Evolutionary conservation across 2,888 invertebrate species (phyloP).

Genomic region (Clepsis dumicolana): DNA sequence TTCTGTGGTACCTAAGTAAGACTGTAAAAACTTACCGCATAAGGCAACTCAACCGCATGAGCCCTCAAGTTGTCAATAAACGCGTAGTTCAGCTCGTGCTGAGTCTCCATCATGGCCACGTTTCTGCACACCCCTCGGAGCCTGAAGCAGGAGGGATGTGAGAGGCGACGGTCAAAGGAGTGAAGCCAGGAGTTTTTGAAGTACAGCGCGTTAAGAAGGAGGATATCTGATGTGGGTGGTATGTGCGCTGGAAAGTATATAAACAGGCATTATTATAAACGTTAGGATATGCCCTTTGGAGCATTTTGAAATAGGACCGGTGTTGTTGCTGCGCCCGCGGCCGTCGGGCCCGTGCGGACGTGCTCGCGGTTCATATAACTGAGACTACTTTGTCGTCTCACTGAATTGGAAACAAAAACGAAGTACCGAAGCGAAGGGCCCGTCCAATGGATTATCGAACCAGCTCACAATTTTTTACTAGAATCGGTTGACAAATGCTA

Average conservation of each 20-base stretch:
- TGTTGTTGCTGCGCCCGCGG: too few species aligned
- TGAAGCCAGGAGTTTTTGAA: constrained; percentile 89
- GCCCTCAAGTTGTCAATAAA: constrained; percentile 85
- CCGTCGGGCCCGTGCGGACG: too few species aligned
- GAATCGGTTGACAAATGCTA: too few species aligned
- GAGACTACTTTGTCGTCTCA: too few species aligned
- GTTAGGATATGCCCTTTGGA: too few species aligned
- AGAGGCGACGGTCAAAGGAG: constrained; percentile 82
- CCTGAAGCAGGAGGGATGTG: constrained; percentile 84
- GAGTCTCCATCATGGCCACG: constrained; percentile 87
- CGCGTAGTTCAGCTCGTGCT: constrained; percentile 85
- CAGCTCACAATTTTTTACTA: too few species aligned
- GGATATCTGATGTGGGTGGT: constrained; percentile 75
- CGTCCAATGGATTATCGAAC: too few species aligned
- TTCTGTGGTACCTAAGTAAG: background rate
- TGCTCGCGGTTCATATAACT: too few species aligned
- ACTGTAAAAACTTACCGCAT: constrained; percentile 79
- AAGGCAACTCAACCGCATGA: constrained; percentile 88
- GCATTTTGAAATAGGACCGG: too few species aligned
- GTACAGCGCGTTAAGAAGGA: constrained; percentile 88
- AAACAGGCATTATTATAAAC: background rate
- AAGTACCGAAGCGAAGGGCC: too few species aligned
- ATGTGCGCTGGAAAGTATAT: constrained; percentile 71
- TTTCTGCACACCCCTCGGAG: constrained; percentile 70
- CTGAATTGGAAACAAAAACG: too few species aligned